Percentiles rank a stretch among this genome's conserved stretches.
Evolutionary conservation across 1,140 invertebrate genomes (phyloP).

Genomic region (Xylocopa sonorina): DNA sequence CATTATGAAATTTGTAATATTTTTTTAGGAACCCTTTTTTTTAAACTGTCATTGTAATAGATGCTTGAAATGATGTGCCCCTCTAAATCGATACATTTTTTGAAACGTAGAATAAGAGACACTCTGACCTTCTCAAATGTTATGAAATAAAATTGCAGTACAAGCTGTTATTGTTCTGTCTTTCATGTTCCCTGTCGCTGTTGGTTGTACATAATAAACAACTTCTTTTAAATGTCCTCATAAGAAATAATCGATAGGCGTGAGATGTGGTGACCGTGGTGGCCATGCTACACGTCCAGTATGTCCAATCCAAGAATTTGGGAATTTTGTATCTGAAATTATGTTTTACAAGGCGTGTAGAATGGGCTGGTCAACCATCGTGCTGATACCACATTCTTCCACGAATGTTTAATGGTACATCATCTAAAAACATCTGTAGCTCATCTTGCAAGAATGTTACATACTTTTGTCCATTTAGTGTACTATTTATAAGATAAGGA

Average conservation of each 20-base stretch:
- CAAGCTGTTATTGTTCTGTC: neutral
- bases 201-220: neutral
- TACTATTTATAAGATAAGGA: neutral
- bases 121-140: no score
- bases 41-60: no score
- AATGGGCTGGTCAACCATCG: neutral
- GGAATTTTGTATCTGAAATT: no score
- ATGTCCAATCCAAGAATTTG: neutral
- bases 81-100: no score
- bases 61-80: no score
- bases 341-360: neutral
- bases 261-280: neutral
- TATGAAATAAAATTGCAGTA: neutral
- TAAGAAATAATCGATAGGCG: neutral
- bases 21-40: no score
- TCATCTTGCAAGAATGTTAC: slow-evolving; percentile 2
- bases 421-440: neutral
- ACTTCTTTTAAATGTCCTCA: neutral
- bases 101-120: no score
- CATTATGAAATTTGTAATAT: no score
- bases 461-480: neutral
- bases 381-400: neutral
- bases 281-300: neutral
- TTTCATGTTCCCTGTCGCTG: neutral
- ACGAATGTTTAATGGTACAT: neutral